Evolutionary conservation across 2,113 vertebrate species (phyloP), one percentile per base, ranked within the genome.

Genomic region (Neolamprologus sp.): DNA sequence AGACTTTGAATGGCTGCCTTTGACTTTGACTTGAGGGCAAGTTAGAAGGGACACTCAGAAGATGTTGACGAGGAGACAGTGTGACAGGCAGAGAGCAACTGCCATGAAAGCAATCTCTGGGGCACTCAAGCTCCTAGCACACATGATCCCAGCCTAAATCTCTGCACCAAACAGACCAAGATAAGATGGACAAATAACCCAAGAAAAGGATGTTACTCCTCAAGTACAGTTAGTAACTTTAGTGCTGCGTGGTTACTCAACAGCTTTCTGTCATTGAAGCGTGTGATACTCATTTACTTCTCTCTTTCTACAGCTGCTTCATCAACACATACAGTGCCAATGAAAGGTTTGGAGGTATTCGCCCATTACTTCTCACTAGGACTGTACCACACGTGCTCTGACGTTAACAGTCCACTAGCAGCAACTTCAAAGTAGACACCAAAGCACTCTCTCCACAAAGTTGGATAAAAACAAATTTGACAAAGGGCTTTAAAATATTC

Each of bases 1-100:
- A 3, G 11, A 57, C 28, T 49, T 82, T 75, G 68, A 75, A 42
- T 55, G 42, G 60, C 26, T 51, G 78, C 21, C 35, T 87, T 81
- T 75, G n/a, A 84, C 75, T 89, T 33, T 81, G 81, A 86, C 81
- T 88, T 81, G 19, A 45, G 49, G 81, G 21, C 42, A 58, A 84
- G 85, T 80, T 73, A 63, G 55, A 87, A 53, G 80, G 81, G 60
- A 71, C 58, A 55, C 60, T 89, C 75, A 42, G 55, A 83, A 19
- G 83, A 31, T 47, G 60, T 87, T 87, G 88, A 91, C 5, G 47
- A 49, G 54, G 49, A 92, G 78, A 89, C 82, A 40, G 53, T 53
- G 82, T 89, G 92, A 93, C 89, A 91, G 75, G 81, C 65, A 53
- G 80, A 63, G 80, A 84, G 86, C 51, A 37, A 31, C 83, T 14